Percentiles rank a stretch among this genome's conserved stretches.
Evolutionary conservation across 2,797 vertebrate genomes (phyloP).

Genomic region (Eidolon dupreanum): DNA sequence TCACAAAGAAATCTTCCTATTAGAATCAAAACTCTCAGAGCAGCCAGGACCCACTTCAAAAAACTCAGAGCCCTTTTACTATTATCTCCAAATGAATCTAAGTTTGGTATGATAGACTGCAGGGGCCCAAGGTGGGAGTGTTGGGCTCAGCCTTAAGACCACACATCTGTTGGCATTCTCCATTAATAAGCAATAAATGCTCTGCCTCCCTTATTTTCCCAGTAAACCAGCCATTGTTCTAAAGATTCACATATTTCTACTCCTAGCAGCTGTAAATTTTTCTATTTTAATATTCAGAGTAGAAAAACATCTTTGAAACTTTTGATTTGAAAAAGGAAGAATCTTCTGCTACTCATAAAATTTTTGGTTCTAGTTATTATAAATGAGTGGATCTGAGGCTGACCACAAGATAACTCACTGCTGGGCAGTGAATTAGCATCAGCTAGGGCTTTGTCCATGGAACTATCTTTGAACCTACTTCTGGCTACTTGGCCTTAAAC

Average conservation of each 20-base stretch:
- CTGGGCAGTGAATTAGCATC: not conserved
- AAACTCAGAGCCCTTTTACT: not conserved
- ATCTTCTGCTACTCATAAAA: not conserved
- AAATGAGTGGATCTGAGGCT: not conserved
- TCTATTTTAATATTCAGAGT: not conserved
- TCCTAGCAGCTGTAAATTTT: not conserved
- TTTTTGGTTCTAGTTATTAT: not conserved
- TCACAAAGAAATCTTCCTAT: not conserved
- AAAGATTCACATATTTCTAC: not conserved
- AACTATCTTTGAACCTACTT: not conserved
- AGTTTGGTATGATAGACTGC: not conserved
- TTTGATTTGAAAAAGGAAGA: not conserved
- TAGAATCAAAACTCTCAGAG: not conserved
- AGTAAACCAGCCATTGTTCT: not conserved
- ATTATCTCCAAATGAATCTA: slow-evolving; percentile 32
- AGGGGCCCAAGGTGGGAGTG: not conserved
- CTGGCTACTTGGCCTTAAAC: not conserved
- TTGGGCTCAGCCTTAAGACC: not conserved
- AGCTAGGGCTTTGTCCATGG: not conserved
- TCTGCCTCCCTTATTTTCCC: not conserved
- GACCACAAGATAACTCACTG: not conserved
- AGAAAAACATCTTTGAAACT: not conserved
- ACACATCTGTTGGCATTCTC: not conserved
- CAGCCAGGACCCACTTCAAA: slow-evolving; percentile 18
- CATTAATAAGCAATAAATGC: not conserved